These are phyloP conservation scores for Melanargia galathea DNA, from an alignment of 2,888 invertebrate genomes.

Conservation along the genomic window DNA sequence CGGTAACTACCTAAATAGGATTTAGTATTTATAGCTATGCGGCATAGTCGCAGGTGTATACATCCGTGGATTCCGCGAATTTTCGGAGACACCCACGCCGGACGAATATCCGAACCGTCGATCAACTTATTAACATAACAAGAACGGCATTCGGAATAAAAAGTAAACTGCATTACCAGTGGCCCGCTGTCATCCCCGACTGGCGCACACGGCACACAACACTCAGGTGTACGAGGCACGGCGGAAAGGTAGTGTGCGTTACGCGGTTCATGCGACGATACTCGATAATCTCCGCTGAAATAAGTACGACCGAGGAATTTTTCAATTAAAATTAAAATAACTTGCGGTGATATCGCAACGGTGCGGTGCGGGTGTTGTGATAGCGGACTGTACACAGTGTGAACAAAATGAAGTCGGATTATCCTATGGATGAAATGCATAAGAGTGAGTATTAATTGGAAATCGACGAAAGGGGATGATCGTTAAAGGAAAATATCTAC, in stretches of 20 bases:
- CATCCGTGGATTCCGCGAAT: conserved; percentile 32
- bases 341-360: conserved; percentile 62
- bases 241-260: conserved; percentile 66
- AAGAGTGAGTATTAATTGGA: conserved; percentile 67
- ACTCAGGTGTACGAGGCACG: conserved; percentile 65
- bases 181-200: conserved; percentile 55
- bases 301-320: conserved; percentile 56
- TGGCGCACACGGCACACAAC: conserved; percentile 39
- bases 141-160: conserved; percentile 59
- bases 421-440: conserved; percentile 80
- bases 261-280: conserved; percentile 31
- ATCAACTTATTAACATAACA: conserved; percentile 48
- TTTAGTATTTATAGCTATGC: not conserved
- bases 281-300: conserved; percentile 41
- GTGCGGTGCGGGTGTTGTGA: conserved; percentile 54
- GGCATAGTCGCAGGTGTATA: not conserved
- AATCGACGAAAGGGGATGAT: not conserved
- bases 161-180: conserved; percentile 60
- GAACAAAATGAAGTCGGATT: conserved; percentile 78
- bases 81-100: conserved; percentile 33
- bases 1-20: no score
- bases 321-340: conserved; percentile 66
- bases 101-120: conserved; percentile 44
- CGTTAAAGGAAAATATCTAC: not conserved
- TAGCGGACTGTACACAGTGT: conserved; percentile 65